These are phyloP conservation scores for Platyura marginata DNA, from an alignment of 1,140 invertebrate genomes.

Conservation along the genomic window DNA sequence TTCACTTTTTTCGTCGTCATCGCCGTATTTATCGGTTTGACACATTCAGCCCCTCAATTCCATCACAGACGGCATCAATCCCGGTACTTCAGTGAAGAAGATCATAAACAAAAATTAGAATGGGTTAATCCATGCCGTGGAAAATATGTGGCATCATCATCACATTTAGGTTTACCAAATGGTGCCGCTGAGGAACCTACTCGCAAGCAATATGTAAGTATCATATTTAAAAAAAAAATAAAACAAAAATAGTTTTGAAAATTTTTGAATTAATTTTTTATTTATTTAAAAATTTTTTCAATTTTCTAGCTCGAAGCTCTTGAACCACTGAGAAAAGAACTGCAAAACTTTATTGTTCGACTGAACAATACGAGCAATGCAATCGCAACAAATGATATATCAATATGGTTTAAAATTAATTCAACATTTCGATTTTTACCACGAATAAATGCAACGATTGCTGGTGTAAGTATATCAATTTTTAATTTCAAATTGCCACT, in stretches of 20 bases:
- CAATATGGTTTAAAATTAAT: neutral
- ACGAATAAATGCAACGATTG: neutral
- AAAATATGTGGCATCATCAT: too few species aligned
- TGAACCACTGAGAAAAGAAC: neutral
- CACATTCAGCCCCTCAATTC: neutral
- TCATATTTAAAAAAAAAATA: too few species aligned
- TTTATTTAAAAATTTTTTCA: too few species aligned
- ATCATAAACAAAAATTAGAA: neutral
- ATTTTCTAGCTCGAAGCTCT: neutral
- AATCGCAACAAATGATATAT: neutral
- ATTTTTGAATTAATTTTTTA: too few species aligned
- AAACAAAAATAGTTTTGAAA: too few species aligned
- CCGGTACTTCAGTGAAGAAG: neutral
- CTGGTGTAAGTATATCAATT: constrained; percentile 1
- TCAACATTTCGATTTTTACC: neutral
- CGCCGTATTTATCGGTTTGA: neutral
- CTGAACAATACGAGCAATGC: neutral
- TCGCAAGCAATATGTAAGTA: too few species aligned
- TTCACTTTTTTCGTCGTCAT: neutral
- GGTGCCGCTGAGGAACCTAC: too few species aligned
- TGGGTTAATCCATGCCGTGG: neutral
- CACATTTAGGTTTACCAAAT: too few species aligned
- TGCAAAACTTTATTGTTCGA: neutral
- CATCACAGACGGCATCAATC: neutral
- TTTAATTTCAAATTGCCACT: too few species aligned